phyloP scores from a whole-genome alignment of 2,888 invertebrate species.

The Kuschelorhynchus macadamiae region DNA sequence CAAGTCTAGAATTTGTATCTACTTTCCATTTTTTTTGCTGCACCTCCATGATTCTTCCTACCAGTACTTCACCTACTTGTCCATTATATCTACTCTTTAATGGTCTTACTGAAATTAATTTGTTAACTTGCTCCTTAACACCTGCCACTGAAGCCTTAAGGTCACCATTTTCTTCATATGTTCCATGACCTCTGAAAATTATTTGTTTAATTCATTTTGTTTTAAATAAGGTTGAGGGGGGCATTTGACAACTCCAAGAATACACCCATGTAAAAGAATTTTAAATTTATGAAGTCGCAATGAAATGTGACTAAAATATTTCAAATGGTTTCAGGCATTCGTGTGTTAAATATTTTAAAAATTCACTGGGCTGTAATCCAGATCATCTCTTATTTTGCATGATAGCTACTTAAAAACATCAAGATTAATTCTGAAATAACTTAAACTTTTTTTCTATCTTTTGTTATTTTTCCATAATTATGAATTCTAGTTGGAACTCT shows the following conservation, averaged over 20 bases:
- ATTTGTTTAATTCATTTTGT: too few relatives aligned
- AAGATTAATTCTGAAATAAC: too few relatives aligned
- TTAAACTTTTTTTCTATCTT: too few relatives aligned
- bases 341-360: slow-evolving; percentile 1
- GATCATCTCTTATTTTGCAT: too few relatives aligned
- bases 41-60: slow-evolving; percentile 94
- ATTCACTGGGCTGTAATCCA: too few relatives aligned
- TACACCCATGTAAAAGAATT: too few relatives aligned
- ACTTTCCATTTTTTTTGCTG: slow-evolving; percentile 96
- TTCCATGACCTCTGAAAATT: slow-evolving; percentile 91
- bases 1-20: slow-evolving; percentile 91
- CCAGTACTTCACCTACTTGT: slow-evolving; percentile 97
- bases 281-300: not conserved
- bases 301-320: too few relatives aligned
- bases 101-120: slow-evolving; percentile 92
- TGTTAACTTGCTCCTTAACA: slow-evolving; percentile 93
- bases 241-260: too few relatives aligned
- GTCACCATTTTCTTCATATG: slow-evolving; percentile 87
- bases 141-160: slow-evolving; percentile 96
- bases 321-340: not conserved
- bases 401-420: too few relatives aligned
- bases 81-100: slow-evolving; percentile 92
- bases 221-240: too few relatives aligned
- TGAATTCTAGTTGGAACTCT: too few relatives aligned
- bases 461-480: too few relatives aligned